These are phyloP conservation scores for Hyperoodon ampullatus DNA, from an alignment of 2,113 vertebrate genomes.

Conservation along the genomic window DNA sequence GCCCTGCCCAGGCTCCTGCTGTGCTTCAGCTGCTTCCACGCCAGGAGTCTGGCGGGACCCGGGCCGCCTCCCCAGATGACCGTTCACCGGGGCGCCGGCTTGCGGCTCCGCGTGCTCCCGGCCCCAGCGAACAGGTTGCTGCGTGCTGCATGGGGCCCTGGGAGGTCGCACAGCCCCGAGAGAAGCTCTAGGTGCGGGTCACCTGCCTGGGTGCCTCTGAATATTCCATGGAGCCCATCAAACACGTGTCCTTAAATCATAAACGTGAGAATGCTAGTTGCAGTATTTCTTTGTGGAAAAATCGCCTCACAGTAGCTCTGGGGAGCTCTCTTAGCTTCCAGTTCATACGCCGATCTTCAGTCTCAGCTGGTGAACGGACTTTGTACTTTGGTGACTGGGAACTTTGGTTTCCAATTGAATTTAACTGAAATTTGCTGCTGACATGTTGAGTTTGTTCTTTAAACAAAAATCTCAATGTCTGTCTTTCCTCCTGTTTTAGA, in stretches of 20 bases:
- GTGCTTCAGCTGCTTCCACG: neutral
- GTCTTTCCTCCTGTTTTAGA: conserved; percentile 35
- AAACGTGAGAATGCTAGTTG: conserved; percentile 48
- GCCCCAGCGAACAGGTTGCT: neutral
- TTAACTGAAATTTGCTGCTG: conserved; percentile 71
- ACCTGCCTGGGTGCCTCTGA: conserved; percentile 9
- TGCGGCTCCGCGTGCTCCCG: neutral
- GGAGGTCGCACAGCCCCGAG: neutral
- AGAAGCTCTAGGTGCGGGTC: neutral
- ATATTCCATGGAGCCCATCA: conserved; percentile 25
- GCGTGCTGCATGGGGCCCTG: accelerated
- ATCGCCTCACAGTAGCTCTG: neutral
- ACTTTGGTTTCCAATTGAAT: conserved; percentile 27
- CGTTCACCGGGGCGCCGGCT: neutral
- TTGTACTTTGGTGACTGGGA: neutral
- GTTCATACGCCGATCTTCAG: too few species aligned
- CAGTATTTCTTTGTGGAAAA: conserved; percentile 41
- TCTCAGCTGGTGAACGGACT: too few species aligned
- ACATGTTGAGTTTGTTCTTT: conserved; percentile 63
- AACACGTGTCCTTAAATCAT: conserved; percentile 43
- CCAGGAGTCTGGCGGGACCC: neutral
- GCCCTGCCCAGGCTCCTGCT: neutral
- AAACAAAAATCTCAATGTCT: neutral
- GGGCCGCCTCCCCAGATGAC: neutral
- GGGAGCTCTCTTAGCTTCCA: too few species aligned